Evolutionary conservation across 92 coral and sea anemone genomes (phyloP).

Genomic region (Blastomussa wellsi): DNA sequence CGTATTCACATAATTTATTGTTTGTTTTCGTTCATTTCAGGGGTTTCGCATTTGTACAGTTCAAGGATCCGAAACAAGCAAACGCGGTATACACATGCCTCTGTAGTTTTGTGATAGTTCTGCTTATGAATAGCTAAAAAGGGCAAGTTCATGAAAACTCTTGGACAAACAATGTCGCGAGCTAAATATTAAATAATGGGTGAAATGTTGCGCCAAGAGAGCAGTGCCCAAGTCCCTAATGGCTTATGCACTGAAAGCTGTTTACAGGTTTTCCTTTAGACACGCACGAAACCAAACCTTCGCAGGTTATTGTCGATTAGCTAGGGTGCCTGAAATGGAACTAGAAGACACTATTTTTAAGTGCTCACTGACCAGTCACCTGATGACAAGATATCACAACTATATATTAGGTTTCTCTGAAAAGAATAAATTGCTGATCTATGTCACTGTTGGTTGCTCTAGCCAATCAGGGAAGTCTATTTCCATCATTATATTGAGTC

Average conservation of each 20-base stretch:
- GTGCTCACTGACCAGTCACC: constrained; percentile 21
- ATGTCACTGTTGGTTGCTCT: constrained; percentile 23
- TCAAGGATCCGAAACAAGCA: constrained; percentile 69
- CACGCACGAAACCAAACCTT: background rate
- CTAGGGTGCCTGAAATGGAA: constrained; percentile 13
- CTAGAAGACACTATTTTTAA: constrained; percentile 28
- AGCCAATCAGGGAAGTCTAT: constrained; percentile 23
- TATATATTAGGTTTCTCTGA: constrained; percentile 27
- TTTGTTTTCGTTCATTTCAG: constrained; percentile 68
- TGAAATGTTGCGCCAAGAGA: constrained; percentile 28
- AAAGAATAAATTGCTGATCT: constrained; percentile 3
- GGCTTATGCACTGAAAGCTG: constrained; percentile 2
- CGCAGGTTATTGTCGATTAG: constrained; percentile 1
- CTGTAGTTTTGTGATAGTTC: background rate
- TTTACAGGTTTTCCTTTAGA: constrained; percentile 21
- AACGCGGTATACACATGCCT: constrained; percentile 18
- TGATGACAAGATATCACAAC: constrained; percentile 23
- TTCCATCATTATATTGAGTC: constrained; percentile 12
- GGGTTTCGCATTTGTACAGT: constrained; percentile 97
- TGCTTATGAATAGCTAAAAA: background rate
- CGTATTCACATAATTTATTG: constrained; percentile 27
- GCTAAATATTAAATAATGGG: background rate
- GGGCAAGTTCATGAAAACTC: background rate
- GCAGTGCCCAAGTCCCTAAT: background rate
- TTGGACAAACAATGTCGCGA: constrained; percentile 5